phyloP scores from a whole-genome alignment of 2,888 invertebrate genomes.

The Autographa pulchrina region DNA sequence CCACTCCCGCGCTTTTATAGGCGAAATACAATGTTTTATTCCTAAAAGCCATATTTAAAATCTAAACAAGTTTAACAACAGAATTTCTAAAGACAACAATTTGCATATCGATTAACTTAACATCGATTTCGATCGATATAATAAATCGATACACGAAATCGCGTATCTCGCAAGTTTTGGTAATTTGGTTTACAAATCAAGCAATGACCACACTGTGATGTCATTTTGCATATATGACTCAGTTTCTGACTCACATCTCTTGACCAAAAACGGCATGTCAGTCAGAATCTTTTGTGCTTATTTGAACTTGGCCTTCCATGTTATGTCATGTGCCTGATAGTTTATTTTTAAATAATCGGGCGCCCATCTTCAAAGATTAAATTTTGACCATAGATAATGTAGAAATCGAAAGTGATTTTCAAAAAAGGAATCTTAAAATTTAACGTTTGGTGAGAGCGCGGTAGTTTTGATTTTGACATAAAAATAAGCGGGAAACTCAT shows the following conservation, averaged over 20 bases:
- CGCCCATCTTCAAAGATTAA: background rate
- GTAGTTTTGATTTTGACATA: background rate
- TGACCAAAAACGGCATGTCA: slow-evolving; percentile 56
- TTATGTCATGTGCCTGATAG: slow-evolving; percentile 48
- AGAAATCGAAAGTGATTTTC: background rate
- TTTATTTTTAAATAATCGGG: slow-evolving; percentile 25
- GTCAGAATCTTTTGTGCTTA: slow-evolving; percentile 51
- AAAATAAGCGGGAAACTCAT: background rate
- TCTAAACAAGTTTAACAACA: background rate
- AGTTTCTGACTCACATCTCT: slow-evolving; percentile 56
- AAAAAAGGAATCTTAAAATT: background rate
- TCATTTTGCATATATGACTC: slow-evolving; percentile 53
- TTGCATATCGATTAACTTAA: background rate
- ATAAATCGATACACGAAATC: slow-evolving; percentile 36
- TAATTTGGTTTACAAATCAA: slow-evolving; percentile 46
- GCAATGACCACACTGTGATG: slow-evolving; percentile 55
- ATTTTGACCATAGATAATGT: slow-evolving; percentile 15
- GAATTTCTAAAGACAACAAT: background rate
- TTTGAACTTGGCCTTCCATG: slow-evolving; percentile 60
- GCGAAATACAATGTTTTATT: background rate
- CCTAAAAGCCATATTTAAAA: background rate
- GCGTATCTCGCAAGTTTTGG: slow-evolving; percentile 29
- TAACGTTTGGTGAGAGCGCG: slow-evolving; percentile 6
- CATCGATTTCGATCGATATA: slow-evolving; percentile 19
- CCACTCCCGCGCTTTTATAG: background rate